phyloP scores from a whole-genome alignment of 2,797 vertebrate genomes.

The Podarcis siculus region DNA sequence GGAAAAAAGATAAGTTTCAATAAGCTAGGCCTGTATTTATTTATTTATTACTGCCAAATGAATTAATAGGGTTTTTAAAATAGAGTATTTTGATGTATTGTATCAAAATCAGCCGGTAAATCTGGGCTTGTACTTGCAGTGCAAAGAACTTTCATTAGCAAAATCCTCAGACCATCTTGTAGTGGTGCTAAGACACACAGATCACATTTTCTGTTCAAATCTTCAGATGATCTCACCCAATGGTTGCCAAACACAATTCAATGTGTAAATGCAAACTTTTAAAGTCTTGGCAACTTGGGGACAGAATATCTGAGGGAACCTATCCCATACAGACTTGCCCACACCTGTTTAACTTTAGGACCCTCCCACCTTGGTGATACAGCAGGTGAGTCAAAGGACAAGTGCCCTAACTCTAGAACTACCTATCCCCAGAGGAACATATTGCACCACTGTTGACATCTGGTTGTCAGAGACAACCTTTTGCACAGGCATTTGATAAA shows the following conservation, averaged over 20 bases:
- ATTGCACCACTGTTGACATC: no score
- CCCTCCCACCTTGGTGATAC: no score
- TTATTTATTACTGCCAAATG: background rate
- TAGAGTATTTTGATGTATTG: background rate
- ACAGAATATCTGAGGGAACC: constrained; percentile 32
- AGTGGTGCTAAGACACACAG: background rate
- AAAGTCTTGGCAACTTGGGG: no score
- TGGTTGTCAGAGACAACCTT: no score
- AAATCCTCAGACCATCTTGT: background rate
- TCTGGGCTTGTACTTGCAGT: background rate
- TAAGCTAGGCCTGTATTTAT: background rate
- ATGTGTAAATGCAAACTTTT: no score
- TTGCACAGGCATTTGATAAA: no score
- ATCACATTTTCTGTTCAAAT: background rate
- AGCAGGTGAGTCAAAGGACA: no score
- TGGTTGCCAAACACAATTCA: background rate
- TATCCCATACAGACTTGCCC: constrained; percentile 25
- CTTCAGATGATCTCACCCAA: background rate
- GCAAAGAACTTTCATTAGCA: background rate
- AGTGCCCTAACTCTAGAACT: no score
- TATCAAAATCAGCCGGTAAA: background rate
- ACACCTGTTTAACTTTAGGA: no score
- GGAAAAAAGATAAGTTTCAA: background rate
- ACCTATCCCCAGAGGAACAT: no score
- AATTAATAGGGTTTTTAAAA: background rate